Conservation (phyloP, 23 tunicate species). For the Botrylloides violaceus region DNA sequence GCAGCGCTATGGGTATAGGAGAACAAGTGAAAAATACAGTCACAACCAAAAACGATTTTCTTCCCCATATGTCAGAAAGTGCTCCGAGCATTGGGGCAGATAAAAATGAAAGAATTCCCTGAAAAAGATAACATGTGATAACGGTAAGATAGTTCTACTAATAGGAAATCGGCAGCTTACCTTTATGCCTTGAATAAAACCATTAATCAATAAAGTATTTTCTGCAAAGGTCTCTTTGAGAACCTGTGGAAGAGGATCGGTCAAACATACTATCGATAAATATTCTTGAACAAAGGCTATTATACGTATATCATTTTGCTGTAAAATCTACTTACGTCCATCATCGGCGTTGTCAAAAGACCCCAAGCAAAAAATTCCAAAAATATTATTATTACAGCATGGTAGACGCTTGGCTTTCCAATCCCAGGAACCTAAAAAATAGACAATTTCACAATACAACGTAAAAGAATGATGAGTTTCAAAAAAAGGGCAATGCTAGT, state of each 20-base stretch:
- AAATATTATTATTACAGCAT: slow-evolving; percentile 93
- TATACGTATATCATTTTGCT: slow-evolving; percentile 2
- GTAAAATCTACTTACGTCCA: slow-evolving; percentile 48
- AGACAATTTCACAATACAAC: neutral
- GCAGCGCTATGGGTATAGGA: slow-evolving; percentile 80
- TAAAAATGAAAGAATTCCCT: slow-evolving; percentile 87
- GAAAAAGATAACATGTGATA: too few species aligned
- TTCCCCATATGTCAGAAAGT: slow-evolving; percentile 94
- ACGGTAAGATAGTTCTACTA: neutral
- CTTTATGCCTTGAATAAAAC: slow-evolving; percentile 91
- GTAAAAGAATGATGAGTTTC: neutral
- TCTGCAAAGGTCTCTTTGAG: slow-evolving; percentile 63
- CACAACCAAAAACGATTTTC: slow-evolving; percentile 85
- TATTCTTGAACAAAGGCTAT: neutral
- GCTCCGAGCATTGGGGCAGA: slow-evolving; percentile 93
- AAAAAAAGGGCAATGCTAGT: too few species aligned
- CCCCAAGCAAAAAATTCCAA: slow-evolving; percentile 99
- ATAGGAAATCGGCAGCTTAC: slow-evolving; percentile 14
- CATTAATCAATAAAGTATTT: slow-evolving; percentile 88
- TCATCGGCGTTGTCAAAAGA: slow-evolving; percentile 82
- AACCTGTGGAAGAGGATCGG: slow-evolving; percentile 29
- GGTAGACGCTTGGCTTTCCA: slow-evolving; percentile 92
- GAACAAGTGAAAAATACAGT: slow-evolving; percentile 96
- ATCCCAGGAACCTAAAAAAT: slow-evolving; percentile 55
- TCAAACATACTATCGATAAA: neutral